These are phyloP conservation scores for Cydia amplana DNA, from an alignment of 1,140 invertebrate genomes.

Conservation along the genomic window DNA sequence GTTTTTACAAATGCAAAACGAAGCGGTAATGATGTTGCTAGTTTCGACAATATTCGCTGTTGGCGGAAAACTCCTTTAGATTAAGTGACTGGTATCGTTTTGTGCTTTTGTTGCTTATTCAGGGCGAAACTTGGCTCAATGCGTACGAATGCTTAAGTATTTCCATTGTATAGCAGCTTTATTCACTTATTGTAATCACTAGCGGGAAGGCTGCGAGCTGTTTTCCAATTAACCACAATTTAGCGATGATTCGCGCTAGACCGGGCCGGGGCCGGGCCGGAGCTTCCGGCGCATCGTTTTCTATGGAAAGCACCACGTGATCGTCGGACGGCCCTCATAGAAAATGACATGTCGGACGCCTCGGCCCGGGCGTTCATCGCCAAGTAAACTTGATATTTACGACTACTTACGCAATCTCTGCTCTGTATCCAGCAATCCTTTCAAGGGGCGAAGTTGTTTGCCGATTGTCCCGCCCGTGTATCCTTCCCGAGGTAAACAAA, in stretches of 20 bases:
- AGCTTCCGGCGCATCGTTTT: too few species aligned
- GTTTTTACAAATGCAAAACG: constrained; percentile 70
- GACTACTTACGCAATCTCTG: constrained; percentile 10
- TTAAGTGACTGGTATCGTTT: constrained; percentile 14
- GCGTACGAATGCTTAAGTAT: constrained; percentile 4
- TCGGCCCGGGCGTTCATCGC: not conserved
- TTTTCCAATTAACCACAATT: not conserved
- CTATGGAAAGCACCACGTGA: too few species aligned
- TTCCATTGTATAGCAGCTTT: not conserved
- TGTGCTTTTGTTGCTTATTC: constrained; percentile 10
- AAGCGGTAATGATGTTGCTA: constrained; percentile 67
- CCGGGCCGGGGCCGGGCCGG: too few species aligned
- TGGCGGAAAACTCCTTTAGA: constrained; percentile 31
- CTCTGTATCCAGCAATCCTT: constrained; percentile 18
- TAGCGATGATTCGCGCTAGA: too few species aligned
- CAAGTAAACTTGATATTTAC: constrained; percentile 1
- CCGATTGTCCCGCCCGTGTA: constrained; percentile 27
- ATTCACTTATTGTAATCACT: not conserved
- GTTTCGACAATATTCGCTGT: constrained; percentile 44
- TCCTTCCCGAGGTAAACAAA: constrained; percentile 25
- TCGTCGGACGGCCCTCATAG: too few species aligned
- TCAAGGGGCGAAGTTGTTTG: constrained; percentile 20
- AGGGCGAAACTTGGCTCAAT: not conserved
- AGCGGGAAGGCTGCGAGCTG: not conserved
- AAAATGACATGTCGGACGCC: too few species aligned